Evolutionary conservation across 2,888 invertebrate genomes (phyloP).

Genomic region (Rhogogaster chlorosoma): DNA sequence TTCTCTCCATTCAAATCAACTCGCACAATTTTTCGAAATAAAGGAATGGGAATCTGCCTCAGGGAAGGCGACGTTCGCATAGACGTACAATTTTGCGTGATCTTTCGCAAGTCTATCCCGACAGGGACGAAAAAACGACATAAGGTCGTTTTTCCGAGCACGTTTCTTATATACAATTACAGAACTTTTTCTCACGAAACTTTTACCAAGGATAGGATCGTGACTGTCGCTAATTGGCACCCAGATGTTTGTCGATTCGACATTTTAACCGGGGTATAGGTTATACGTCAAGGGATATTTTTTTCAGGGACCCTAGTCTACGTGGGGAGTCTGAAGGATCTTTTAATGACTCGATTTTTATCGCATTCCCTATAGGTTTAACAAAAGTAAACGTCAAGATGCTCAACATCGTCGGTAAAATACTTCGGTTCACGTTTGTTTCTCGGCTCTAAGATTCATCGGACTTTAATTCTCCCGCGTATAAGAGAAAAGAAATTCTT

Average conservation of each 20-base stretch:
- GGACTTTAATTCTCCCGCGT: not conserved
- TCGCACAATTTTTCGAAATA: not conserved
- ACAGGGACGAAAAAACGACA: not conserved
- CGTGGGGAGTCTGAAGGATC: not conserved
- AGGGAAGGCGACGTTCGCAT: not conserved
- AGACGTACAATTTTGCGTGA: conserved; percentile 3
- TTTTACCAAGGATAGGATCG: conserved; percentile 21
- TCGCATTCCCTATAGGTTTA: not conserved
- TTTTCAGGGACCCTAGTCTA: not conserved
- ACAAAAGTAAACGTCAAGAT: not conserved
- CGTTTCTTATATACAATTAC: conserved; percentile 48
- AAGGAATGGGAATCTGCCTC: not conserved
- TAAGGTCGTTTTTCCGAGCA: not conserved
- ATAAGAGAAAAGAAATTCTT: not conserved
- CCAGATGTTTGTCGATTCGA: conserved; percentile 12
- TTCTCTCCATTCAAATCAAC: not conserved
- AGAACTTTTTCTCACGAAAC: conserved; percentile 15
- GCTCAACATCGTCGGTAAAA: not conserved
- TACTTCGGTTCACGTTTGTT: not conserved
- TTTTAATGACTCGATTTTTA: not conserved
- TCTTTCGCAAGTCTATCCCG: not conserved
- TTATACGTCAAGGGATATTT: not conserved
- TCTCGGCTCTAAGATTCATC: not conserved
- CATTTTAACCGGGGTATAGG: not conserved
- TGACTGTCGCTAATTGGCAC: conserved; percentile 40